A percentile compares a stretch with the other conserved stretches of the same genome.
These are phyloP conservation scores for Enteromius unitaeniatus DNA, from an alignment of 2,797 vertebrate genomes.

Conservation along the genomic window DNA sequence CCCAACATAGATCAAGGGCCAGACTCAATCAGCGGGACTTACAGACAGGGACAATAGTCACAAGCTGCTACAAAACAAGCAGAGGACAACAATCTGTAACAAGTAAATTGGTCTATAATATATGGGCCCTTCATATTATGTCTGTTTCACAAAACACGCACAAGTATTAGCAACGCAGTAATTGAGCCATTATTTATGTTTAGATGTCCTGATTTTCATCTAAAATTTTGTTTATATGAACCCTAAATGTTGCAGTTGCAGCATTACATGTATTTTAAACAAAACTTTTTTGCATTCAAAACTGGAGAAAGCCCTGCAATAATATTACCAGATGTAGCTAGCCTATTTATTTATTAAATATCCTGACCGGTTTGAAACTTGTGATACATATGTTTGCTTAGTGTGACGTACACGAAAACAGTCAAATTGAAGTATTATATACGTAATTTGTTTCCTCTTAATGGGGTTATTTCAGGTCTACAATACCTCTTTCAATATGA, in stretches of 20 bases:
- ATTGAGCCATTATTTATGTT: background rate
- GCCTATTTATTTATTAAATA: background rate
- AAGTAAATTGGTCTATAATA: conserved; percentile 3
- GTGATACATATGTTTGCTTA: background rate
- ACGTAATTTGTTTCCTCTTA: background rate
- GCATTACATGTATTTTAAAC: background rate
- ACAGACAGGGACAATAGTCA: conserved; percentile 34
- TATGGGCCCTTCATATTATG: background rate
- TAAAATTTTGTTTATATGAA: background rate
- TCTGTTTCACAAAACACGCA: background rate
- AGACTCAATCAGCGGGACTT: conserved; percentile 58
- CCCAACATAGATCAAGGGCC: conserved; percentile 48
- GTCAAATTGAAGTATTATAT: background rate
- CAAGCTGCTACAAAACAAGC: conserved; percentile 56
- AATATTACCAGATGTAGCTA: too few relatives aligned
- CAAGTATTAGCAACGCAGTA: background rate
- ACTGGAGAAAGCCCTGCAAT: background rate
- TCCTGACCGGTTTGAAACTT: background rate
- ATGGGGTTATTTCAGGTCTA: background rate
- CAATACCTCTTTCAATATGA: background rate
- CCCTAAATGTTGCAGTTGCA: background rate
- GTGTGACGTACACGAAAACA: background rate
- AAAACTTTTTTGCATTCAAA: background rate
- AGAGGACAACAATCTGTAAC: conserved; percentile 32
- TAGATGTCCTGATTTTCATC: background rate